Conservation (phyloP, 2,888 invertebrate genomes). For the Philaethria dido region DNA sequence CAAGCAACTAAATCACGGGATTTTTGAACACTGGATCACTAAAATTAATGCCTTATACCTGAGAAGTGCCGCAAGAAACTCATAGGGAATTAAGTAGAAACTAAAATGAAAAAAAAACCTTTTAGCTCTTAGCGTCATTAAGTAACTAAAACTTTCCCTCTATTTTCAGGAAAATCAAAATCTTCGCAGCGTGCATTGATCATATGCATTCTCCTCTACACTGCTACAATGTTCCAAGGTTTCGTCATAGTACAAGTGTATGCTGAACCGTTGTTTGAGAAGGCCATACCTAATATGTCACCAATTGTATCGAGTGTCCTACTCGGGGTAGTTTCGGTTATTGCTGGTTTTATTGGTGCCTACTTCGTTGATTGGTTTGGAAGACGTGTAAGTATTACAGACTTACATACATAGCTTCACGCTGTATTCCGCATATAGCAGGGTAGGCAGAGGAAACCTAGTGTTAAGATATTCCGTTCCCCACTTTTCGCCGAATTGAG, state of each 20-base stretch:
- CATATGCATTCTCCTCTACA: slow-evolving; percentile 53
- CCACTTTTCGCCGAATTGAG: too few species aligned
- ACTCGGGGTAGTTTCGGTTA: slow-evolving; percentile 54
- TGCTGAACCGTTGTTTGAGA: slow-evolving; percentile 62
- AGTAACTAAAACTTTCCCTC: background rate
- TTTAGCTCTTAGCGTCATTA: too few species aligned
- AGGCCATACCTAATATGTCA: slow-evolving; percentile 62
- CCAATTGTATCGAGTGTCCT: slow-evolving; percentile 59
- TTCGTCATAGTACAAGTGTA: slow-evolving; percentile 66
- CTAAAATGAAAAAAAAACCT: too few species aligned
- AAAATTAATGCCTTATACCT: too few species aligned
- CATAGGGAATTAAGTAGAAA: too few species aligned
- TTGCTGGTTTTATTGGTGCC: slow-evolving; percentile 58
- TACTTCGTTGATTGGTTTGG: slow-evolving; percentile 62
- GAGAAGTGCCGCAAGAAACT: too few species aligned
- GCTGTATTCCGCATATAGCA: too few species aligned
- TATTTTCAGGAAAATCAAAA: slow-evolving; percentile 59
- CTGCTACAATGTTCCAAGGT: slow-evolving; percentile 64
- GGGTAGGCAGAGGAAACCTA: too few species aligned
- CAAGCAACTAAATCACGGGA: too few species aligned
- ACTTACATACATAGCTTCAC: too few species aligned
- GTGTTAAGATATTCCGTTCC: too few species aligned
- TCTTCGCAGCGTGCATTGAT: slow-evolving; percentile 59
- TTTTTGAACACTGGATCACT: too few species aligned
- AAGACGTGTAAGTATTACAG: slow-evolving; percentile 56